Evolutionary conservation across 2,888 invertebrate species (phyloP).

Genomic region (Seira ritae): DNA sequence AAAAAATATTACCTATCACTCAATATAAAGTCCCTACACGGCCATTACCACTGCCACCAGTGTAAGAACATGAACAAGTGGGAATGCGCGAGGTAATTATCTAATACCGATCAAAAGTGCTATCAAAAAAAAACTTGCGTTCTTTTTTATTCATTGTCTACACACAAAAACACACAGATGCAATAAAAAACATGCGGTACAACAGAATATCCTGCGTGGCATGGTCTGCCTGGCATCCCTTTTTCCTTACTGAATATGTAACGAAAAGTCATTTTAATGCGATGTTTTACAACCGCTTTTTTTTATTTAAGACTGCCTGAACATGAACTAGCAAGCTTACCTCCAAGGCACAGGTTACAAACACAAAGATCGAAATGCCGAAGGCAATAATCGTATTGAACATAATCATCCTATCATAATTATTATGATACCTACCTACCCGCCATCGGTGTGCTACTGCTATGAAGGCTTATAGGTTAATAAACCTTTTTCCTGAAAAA

Average conservation of each 20-base stretch:
- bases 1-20: conserved; percentile 40
- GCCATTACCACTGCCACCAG: conserved; percentile 1
- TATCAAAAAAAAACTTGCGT: conserved; percentile 38
- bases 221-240: too few relatives aligned
- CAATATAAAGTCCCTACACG: conserved; percentile 6
- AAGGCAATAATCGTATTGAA: conserved; percentile 9
- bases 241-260: not conserved
- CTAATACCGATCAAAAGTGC: conserved; percentile 55
- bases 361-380: conserved; percentile 14
- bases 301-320: not conserved
- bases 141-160: conserved; percentile 21
- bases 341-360: conserved; percentile 14
- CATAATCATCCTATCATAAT: conserved; percentile 26
- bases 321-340: not conserved
- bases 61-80: conserved; percentile 20
- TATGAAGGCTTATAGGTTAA: not conserved
- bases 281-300: conserved; percentile 41
- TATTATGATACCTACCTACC: conserved; percentile 44
- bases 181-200: conserved; percentile 43
- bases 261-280: conserved; percentile 21
- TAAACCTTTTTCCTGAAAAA: not conserved
- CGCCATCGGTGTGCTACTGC: conserved; percentile 1
- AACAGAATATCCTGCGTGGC: conserved; percentile 27
- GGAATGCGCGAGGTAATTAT: conserved; percentile 45
- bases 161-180: not conserved